Conservation (phyloP, 1,140 invertebrate genomes). For the Teleopsis dalmanni region DNA sequence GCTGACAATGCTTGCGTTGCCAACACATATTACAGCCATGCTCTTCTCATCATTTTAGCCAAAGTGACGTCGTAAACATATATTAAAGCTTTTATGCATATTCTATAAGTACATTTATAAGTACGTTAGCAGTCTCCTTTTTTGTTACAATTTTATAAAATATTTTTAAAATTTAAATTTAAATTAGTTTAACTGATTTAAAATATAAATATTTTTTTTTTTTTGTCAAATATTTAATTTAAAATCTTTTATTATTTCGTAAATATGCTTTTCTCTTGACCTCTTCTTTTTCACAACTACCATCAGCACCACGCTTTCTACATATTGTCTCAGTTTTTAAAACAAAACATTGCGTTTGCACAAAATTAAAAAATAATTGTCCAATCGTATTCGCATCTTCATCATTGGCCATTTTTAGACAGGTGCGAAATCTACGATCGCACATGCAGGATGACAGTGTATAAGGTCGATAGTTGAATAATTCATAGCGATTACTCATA, state of each 20-base stretch:
- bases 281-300: slow-evolving; percentile 65
- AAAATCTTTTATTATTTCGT: slow-evolving; percentile 64
- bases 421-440: slow-evolving; percentile 82
- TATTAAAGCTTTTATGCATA: too few relatives aligned
- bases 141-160: too few relatives aligned
- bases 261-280: slow-evolving; percentile 66
- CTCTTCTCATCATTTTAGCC: too few relatives aligned
- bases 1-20: too few relatives aligned
- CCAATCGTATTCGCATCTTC: slow-evolving; percentile 83
- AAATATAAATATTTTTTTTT: background rate
- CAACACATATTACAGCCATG: too few relatives aligned
- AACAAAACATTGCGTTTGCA: slow-evolving; percentile 87
- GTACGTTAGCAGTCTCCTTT: too few relatives aligned
- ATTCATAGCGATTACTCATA: slow-evolving; percentile 59
- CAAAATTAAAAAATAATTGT: slow-evolving; percentile 87
- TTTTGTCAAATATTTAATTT: slow-evolving; percentile 18
- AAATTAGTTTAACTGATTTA: too few relatives aligned
- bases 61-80: too few relatives aligned
- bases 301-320: slow-evolving; percentile 69
- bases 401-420: slow-evolving; percentile 77
- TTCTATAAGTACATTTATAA: too few relatives aligned
- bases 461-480: slow-evolving; percentile 74
- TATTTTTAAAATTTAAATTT: too few relatives aligned
- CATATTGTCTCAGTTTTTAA: slow-evolving; percentile 72
- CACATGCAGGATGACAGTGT: slow-evolving; percentile 81